These are phyloP conservation scores for Pholis gunnellus DNA, from an alignment of 2,113 vertebrate genomes.

Conservation along the genomic window DNA sequence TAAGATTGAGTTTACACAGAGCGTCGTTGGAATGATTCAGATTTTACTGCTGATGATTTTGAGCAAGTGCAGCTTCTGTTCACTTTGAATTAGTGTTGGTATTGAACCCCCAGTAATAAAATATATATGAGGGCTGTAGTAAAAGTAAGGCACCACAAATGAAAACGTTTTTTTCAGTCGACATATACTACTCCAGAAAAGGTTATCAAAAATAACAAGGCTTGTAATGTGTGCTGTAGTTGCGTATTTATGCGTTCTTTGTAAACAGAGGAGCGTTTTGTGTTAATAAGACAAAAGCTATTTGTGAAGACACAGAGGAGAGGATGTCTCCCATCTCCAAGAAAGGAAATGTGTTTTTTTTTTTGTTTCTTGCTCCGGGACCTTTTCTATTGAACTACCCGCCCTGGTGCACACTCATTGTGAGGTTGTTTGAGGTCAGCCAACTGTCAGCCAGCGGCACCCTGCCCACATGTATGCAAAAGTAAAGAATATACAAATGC, in stretches of 20 bases:
- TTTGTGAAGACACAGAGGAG: slow-evolving; percentile 22
- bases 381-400: slow-evolving; percentile 39
- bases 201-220: background rate
- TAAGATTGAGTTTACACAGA: background rate
- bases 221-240: background rate
- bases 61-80: background rate
- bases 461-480: background rate
- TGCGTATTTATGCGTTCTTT: slow-evolving; percentile 18
- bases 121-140: background rate
- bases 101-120: background rate
- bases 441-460: slow-evolving; percentile 18
- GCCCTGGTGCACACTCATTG: slow-evolving; percentile 41
- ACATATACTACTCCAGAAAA: background rate
- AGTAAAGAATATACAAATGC: background rate
- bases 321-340: slow-evolving; percentile 52
- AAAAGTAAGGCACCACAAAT: background rate
- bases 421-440: slow-evolving; percentile 59
- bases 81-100: background rate
- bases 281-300: slow-evolving; percentile 9
- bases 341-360: slow-evolving; percentile 64
- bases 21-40: background rate
- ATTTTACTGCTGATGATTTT: background rate
- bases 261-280: background rate
- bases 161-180: background rate
- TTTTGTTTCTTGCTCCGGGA: slow-evolving; percentile 42